Base-by-base conservation (phyloP, 2,888 invertebrate species). In the Metalampra italica region DNA sequence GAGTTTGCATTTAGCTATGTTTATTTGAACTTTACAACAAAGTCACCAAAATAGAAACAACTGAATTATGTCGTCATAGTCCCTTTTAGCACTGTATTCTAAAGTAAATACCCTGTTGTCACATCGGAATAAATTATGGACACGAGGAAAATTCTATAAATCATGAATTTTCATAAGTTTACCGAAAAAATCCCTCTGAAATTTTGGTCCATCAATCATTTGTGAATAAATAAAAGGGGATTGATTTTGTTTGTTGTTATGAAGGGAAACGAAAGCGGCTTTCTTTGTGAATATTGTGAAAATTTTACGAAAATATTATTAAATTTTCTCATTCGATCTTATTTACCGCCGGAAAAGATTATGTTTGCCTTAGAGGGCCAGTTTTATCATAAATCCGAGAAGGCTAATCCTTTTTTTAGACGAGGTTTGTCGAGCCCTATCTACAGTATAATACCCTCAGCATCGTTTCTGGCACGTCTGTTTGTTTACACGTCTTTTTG, bases 381-480 rank as follows among this genome's bases (percentile, higher is more conserved):
- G 9, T 14, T 39, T 14, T 39, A 14, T 39, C 39, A 39, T n/a
- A 39, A 39, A 15, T 15, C 13, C 8, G 39, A 39, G 22, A 34
- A 1, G 44, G 37, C 12, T 48, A 37, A 43, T 49, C 40, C 13
- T 37, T 41, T 41, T 45, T 44, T 49, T 11, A 29, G 41, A 36
- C 9, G n/a, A 38, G 34, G 38, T 15, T 15, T 29, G 42, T 37
- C 15, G 38, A n/a, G 30, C 14, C 30, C 12, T n/a, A 38, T 34
- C 12, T 13, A n/a, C n/a, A n/a, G 32, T 39, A n/a, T 46, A 51
- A 51, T 46, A 34, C 47, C 14, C 14, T 7, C 29, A 34, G 15
- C 32, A 15, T 3, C 5, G 38, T 44, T 45, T 36, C 13, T 12
- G 43, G 39, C 51, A 51, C 48, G 46, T 49, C 29, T 50, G 47